Base-by-base conservation (phyloP, 2,797 vertebrate species). In the Anisognathus igniventris region DNA sequence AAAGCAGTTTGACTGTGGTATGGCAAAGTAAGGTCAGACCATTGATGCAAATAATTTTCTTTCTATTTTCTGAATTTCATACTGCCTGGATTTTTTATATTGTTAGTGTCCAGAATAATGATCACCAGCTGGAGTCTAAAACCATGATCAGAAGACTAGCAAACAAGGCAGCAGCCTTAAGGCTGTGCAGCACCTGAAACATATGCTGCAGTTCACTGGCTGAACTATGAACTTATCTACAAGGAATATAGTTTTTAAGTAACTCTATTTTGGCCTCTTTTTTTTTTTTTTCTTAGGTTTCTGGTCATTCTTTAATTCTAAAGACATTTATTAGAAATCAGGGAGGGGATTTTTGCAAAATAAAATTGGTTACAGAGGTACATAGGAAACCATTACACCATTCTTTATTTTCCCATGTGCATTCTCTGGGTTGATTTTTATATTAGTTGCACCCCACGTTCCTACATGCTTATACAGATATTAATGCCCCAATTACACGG, bases 401-500 rank as follows among this genome's bases (percentile, higher is more conserved):
- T 79, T 85, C 42, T 85, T 95, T 92, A 39, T 94, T 92, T 92
- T 91, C 85, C 86, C 57, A 45, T 23, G 70, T 92, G 78, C 37
- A 72, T 79, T 75, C 47, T 58, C 61, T 71, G 25, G 11, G 78
- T 86, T 94, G 84, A 80, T 94, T 91, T 96, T 93, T 90, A 20
- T 80, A 83, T 87, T 92, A 82, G 54, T 67, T 92, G 42, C 39
- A 68, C 75, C 74, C 88, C 88, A 77, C 57, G 2, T 86, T 85
- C 40, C 61, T 95, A 62, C 73, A 83, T 40, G 48, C 76, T 88
- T 67, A 40, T 51, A 40, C 35, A 88, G 66, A 82, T 96, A 89
- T 90, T 93, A 95, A 87, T 91, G 75, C 47, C 54, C 70, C 92
- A 94, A 75, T 95, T 96, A 94, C 87, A 83, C 23, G 72, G 50